Evolutionary conservation across 2,113 vertebrate genomes (phyloP), one percentile per base, ranked within the genome.

Genomic region (Lampris incognitus): DNA sequence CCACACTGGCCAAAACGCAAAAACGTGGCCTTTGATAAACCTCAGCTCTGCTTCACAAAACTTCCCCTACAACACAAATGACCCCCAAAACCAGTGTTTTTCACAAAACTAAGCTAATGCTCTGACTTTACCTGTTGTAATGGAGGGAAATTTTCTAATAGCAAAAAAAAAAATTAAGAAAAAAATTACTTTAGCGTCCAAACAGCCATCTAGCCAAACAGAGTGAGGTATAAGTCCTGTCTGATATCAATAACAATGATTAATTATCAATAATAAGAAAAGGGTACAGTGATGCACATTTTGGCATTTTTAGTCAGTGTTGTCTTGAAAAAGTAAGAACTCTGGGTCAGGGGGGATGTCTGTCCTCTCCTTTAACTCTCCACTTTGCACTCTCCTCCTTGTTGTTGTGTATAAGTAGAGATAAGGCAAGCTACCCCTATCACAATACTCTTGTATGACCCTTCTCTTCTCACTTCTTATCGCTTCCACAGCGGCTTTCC

Each of bases 371-470:
- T 50, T 76, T 36, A 71, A 71, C 81, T 85, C 5, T 78, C 40
- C 51, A n/a, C 60, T 51, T 41, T 65, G 61, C 55, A 58, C 44
- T 76, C 55, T 8, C 61, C 55, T 72, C 3, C 48, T 70, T 73
- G 70, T 74, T 88, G 78, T 82, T 74, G 58, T 75, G 79, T 46
- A 66, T 60, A 48, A 82, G 39, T 69, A 56, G 36, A 72, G 63
- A 85, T 83, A 85, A 83, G 36, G 72, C 36, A 69, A 44, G 82
- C 69, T 77, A 50, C 74, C 80, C 70, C 67, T 44, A 57, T 13
- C 9, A 24, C 68, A 57, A 52, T 76, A 70, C 58, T 65, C 11
- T 24, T 42, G 71, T 64, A 63, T 46, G 24, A 63, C 54, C 64
- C 73, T 52, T 74, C 66, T 24, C 11, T 1, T 50, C 5, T 11